Evolutionary conservation across 1,140 invertebrate genomes (phyloP).

Genomic region (Megalonaias nervosa): DNA sequence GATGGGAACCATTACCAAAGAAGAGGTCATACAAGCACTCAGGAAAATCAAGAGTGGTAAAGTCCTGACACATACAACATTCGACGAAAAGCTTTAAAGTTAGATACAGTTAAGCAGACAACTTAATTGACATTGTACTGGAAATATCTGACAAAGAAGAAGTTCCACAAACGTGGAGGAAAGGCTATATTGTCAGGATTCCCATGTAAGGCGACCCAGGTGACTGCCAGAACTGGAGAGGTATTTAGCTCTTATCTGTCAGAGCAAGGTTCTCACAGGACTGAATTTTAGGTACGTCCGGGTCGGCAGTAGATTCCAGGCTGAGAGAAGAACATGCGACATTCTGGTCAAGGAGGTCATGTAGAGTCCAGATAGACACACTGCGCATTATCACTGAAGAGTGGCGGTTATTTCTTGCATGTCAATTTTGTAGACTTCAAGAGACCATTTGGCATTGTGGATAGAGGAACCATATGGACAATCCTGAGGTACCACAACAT

Average conservation of each 20-base stretch:
- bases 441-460: no score
- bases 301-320: conserved; percentile 7
- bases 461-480: no score
- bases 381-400: not conserved
- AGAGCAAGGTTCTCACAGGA: conserved; percentile 34
- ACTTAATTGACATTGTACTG: not conserved
- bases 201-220: conserved; percentile 46
- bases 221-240: conserved; percentile 42
- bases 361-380: conserved; percentile 12
- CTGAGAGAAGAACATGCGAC: conserved; percentile 28
- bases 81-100: not conserved
- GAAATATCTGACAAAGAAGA: conserved; percentile 1
- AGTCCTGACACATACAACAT: not conserved
- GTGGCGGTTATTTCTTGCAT: not conserved
- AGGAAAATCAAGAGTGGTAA: conserved; percentile 8
- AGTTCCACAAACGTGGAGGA: conserved; percentile 32
- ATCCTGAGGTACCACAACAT: no score
- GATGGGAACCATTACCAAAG: not conserved
- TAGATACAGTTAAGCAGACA: not conserved
- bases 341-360: conserved; percentile 23
- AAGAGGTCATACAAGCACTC: not conserved
- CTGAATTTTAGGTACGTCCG: conserved; percentile 25
- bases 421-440: conserved; percentile 20
- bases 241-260: conserved; percentile 44
- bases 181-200: conserved; percentile 38